A percentile compares a stretch with the other conserved stretches of the same genome.
These are phyloP conservation scores for Pterocles gutturalis DNA, from an alignment of 2,113 vertebrate genomes.

Conservation along the genomic window DNA sequence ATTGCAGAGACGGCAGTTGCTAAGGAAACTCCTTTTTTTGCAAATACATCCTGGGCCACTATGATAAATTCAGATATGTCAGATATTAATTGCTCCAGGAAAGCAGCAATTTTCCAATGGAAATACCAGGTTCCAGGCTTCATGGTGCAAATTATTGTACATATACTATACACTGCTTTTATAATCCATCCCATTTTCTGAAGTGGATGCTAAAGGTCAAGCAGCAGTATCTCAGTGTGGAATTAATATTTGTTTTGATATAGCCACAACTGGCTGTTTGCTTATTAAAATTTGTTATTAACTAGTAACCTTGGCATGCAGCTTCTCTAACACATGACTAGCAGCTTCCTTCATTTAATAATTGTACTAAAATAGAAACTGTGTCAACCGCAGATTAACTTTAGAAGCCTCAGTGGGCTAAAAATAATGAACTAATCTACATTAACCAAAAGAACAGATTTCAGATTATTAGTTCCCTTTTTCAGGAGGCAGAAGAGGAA, in stretches of 20 bases:
- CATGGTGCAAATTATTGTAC: background rate
- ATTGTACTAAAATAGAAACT: constrained; percentile 54
- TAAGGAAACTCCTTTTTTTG: background rate
- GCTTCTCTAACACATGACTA: background rate
- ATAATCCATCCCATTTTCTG: background rate
- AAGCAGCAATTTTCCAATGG: background rate
- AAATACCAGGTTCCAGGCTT: background rate
- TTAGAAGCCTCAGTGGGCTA: constrained; percentile 16
- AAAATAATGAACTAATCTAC: constrained; percentile 57
- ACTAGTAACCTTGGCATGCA: background rate
- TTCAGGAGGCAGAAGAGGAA: background rate
- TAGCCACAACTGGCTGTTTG: background rate
- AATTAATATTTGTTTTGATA: background rate
- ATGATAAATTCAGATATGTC: background rate
- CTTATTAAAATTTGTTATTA: background rate
- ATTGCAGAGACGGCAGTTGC: background rate
- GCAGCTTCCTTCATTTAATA: background rate
- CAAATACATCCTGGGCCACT: background rate
- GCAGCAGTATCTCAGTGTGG: background rate
- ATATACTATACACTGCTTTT: background rate
- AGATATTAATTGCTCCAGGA: background rate
- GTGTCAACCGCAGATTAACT: constrained; percentile 61
- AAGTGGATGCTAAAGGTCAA: background rate
- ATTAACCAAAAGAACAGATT: background rate
- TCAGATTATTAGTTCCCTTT: background rate